Percentiles rank a stretch among this genome's conserved stretches.
Evolutionary conservation across 2,888 invertebrate species (phyloP).

Genomic region (Ariolimax columbianus): DNA sequence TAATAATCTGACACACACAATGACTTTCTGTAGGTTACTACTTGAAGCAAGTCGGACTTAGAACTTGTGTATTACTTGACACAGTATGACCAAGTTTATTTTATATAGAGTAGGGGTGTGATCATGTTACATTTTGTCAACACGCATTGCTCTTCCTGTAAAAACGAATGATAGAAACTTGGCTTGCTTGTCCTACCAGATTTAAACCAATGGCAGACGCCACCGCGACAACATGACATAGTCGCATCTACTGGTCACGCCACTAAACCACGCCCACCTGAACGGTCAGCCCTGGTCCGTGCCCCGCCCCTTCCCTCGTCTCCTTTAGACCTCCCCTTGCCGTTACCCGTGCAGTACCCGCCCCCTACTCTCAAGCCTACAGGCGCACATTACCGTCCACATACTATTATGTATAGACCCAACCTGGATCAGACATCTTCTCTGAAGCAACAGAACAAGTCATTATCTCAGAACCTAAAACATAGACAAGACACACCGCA

Average conservation of each 20-base stretch:
- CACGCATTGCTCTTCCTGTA: conserved; percentile 12
- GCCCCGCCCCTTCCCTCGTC: background rate
- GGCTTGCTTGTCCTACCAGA: conserved; percentile 47
- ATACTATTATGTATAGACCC: conserved; percentile 25
- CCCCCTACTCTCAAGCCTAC: conserved; percentile 17
- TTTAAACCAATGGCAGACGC: conserved; percentile 40
- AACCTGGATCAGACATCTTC: conserved; percentile 19
- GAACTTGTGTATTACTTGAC: too few relatives aligned
- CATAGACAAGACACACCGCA: conserved; percentile 24
- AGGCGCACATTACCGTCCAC: background rate
- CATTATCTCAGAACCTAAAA: conserved; percentile 25
- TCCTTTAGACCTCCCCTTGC: conserved; percentile 14
- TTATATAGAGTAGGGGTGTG: background rate
- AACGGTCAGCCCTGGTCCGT: background rate
- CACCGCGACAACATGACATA: conserved; percentile 21
- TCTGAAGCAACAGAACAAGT: background rate
- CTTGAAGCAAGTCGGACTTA: too few relatives aligned
- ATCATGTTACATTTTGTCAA: background rate
- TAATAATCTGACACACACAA: too few relatives aligned
- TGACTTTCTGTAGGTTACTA: too few relatives aligned
- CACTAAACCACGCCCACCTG: conserved; percentile 19
- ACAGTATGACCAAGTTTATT: too few relatives aligned
- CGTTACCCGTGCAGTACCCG: conserved; percentile 35
- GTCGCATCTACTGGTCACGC: conserved; percentile 35
- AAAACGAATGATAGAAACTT: conserved; percentile 25